These are phyloP conservation scores for Athalia circularis DNA, from an alignment of 2,888 invertebrate species.

Conservation along the genomic window DNA sequence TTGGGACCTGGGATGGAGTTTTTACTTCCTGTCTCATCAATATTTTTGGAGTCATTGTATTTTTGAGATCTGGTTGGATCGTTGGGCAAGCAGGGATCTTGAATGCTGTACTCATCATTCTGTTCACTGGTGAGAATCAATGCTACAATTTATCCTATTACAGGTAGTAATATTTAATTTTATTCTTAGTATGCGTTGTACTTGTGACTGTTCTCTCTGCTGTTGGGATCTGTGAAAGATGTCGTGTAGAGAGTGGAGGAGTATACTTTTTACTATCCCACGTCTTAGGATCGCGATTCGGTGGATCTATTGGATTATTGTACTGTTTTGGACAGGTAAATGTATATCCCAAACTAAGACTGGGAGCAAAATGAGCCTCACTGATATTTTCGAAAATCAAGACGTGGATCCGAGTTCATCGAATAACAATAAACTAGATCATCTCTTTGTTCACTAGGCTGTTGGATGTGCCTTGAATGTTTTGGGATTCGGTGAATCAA, in stretches of 20 bases:
- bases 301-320: slow-evolving; percentile 93
- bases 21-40: slow-evolving; percentile 98
- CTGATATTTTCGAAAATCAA: too few relatives aligned
- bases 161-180: slow-evolving; percentile 39
- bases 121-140: slow-evolving; percentile 81
- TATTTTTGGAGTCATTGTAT: slow-evolving; percentile 98
- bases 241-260: slow-evolving; percentile 97
- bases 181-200: slow-evolving; percentile 85
- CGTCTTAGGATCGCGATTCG: slow-evolving; percentile 94
- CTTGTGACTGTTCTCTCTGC: slow-evolving; percentile 95
- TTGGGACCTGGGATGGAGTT: slow-evolving; percentile 99
- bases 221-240: slow-evolving; percentile 96
- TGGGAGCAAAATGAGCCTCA: too few relatives aligned
- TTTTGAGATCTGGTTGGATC: slow-evolving; percentile 97
- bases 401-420: too few relatives aligned
- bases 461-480: slow-evolving; percentile 97
- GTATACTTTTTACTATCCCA: slow-evolving; percentile 97
- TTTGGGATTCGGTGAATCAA: slow-evolving; percentile 97
- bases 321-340: slow-evolving; percentile 97
- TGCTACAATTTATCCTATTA: slow-evolving; percentile 20
- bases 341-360: neutral
- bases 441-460: slow-evolving; percentile 79
- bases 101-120: slow-evolving; percentile 86
- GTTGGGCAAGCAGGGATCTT: slow-evolving; percentile 93
- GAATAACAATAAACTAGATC: neutral